These are phyloP conservation scores for Mionectes macconnelli DNA, from an alignment of 2,113 vertebrate species.

Conservation along the genomic window DNA sequence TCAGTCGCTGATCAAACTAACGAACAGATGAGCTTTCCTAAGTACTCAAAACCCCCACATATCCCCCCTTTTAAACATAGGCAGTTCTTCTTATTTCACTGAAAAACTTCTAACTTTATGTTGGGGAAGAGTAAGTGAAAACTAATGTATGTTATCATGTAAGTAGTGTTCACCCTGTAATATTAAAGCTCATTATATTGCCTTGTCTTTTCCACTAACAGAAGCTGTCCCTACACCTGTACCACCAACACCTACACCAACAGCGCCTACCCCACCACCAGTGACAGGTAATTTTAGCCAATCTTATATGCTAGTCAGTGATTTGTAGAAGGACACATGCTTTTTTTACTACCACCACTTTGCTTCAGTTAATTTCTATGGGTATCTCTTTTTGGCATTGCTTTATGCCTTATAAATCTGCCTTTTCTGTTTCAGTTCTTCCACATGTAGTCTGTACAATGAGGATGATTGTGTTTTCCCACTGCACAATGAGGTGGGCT, in stretches of 20 bases:
- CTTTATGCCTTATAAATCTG: neutral
- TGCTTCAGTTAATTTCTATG: neutral
- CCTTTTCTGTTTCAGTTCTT: neutral
- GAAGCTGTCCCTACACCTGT: neutral
- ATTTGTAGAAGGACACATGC: neutral
- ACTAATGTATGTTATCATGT: neutral
- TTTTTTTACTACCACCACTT: neutral
- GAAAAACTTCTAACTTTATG: neutral
- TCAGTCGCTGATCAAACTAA: neutral
- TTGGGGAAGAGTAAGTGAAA: neutral
- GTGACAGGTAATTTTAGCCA: constrained; percentile 11
- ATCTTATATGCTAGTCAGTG: neutral
- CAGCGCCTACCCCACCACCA: neutral
- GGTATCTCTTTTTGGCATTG: neutral
- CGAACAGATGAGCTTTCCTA: neutral
- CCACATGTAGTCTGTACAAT: neutral
- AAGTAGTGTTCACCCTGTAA: neutral
- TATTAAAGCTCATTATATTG: neutral
- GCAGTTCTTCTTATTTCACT: neutral
- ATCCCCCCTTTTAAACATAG: neutral
- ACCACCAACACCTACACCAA: neutral
- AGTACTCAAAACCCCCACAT: neutral
- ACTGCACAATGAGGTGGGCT: neutral
- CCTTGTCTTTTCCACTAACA: neutral
- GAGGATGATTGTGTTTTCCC: neutral